Evolutionary conservation across 1,140 invertebrate species (phyloP).

Genomic region (Cardiocondyla obscurior): DNA sequence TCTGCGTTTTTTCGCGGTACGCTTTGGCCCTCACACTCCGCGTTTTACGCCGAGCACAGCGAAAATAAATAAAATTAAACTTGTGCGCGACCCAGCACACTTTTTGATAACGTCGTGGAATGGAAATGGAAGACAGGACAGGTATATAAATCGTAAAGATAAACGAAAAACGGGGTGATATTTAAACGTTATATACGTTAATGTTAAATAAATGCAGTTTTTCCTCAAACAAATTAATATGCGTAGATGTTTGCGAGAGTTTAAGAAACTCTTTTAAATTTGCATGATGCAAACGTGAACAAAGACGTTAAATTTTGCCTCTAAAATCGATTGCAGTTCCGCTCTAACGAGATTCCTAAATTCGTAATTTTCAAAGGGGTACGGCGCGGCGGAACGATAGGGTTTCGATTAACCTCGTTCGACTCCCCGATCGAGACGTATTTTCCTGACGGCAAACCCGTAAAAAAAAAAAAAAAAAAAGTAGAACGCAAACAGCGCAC

Average conservation of each 20-base stretch:
- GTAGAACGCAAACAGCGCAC: constrained; percentile 11
- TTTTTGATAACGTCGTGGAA: not conserved
- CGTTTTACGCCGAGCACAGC: not conserved
- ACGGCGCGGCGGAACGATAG: not conserved
- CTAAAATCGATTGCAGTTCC: not conserved
- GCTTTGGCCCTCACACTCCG: not conserved
- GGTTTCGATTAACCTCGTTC: constrained; percentile 40
- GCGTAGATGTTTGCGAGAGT: too few relatives aligned
- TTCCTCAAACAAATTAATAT: too few relatives aligned
- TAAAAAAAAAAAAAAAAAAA: constrained; percentile 44
- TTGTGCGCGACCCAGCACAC: not conserved
- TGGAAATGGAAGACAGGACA: not conserved
- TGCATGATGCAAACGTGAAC: not conserved
- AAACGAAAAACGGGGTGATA: not conserved
- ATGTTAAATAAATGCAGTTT: not conserved
- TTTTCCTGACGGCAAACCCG: not conserved
- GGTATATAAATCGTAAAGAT: not conserved
- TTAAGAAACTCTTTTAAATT: not conserved
- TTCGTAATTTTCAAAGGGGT: not conserved
- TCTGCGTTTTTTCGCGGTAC: not conserved
- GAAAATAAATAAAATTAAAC: not conserved
- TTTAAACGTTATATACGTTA: not conserved
- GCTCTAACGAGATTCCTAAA: constrained; percentile 16
- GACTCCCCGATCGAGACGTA: constrained; percentile 12
- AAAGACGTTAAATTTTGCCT: not conserved